Conservation (phyloP, 1,140 invertebrate genomes). For the Leucophenga varia region DNA sequence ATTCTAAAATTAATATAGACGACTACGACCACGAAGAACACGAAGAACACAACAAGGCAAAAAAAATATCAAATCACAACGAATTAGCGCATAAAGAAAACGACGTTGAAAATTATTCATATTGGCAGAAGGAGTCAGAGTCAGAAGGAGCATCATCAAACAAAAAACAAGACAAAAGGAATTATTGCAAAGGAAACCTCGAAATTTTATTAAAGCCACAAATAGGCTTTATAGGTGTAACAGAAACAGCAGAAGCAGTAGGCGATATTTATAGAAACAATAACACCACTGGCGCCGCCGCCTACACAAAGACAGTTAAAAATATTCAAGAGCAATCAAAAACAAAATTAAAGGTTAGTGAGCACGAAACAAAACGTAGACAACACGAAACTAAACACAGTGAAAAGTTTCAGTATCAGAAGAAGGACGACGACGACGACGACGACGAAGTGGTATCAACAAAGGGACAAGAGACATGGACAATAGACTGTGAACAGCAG, state of each 20-base stretch:
- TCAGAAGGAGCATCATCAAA: too few species aligned
- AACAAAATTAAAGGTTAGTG: too few species aligned
- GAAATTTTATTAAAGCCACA: too few species aligned
- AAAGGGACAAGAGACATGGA: conserved; percentile 7
- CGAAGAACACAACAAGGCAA: too few species aligned
- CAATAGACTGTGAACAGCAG: conserved; percentile 16
- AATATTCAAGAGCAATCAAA: too few species aligned
- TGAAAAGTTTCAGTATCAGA: conserved; percentile 5
- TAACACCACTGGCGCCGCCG: too few species aligned
- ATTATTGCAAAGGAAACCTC: too few species aligned
- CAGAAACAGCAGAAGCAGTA: conserved; percentile 33
- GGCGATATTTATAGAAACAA: too few species aligned
- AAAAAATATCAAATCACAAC: neutral
- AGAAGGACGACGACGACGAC: conserved; percentile 7
- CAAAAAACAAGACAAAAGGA: conserved; percentile 11
- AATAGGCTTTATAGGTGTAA: conserved; percentile 13
- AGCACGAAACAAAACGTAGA: too few species aligned
- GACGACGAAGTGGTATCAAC: conserved; percentile 18
- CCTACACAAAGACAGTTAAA: too few species aligned
- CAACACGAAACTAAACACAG: conserved; percentile 2
- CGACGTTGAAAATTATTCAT: neutral
- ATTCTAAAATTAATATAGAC: too few species aligned
- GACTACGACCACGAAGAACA: too few species aligned
- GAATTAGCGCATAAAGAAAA: conserved; percentile 9
- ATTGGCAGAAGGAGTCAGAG: neutral